Base-by-base conservation (phyloP, 2,113 vertebrate genomes). In the Saguinus midas region DNA sequence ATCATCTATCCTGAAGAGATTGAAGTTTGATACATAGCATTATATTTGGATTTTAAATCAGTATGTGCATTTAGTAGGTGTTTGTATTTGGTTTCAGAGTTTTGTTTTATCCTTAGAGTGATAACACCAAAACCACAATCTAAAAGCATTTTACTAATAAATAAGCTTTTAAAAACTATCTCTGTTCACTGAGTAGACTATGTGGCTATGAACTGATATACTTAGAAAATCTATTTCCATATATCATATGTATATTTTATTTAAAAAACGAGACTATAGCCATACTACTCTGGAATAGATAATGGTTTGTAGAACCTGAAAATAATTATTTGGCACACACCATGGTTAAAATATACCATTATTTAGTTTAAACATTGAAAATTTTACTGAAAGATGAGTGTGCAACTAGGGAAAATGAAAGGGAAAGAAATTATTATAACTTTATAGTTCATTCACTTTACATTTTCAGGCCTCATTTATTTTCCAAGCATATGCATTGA, bases 111-210 rank as follows among this genome's bases (percentile, higher is more conserved):
- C 45, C 73, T 84, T 85, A 68, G 32, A 82, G 57, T 82, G 43
- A 25, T n/a, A 73, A 96, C 18, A 58, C 20, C 57, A 55, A 76
- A 95, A 94, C 50, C 43, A 92, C n/a, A 91, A 85, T 72, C 55
- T 73, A 43, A 87, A 91, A 72, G 12, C 37, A 83, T 95, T 95
- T 96, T 93, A 58, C 23, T 95, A 93, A 78, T 96, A 93, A 78
- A 80, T 87, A 80, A 82, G 25, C 16, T 86, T 94, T 84, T 68
- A 76, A 88, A 78, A 91, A 89, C 8, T 82, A 58, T 35, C 40
- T 95, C 50, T 93, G 20, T 75, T 87, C 94, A 85, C 75, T 70
- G 55, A 80, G 80, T 90, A 84, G 50, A 64, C 61, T 94, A 57
- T 96, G 1, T 89, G 32, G 12, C 25, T 87, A 48, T 68, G 37